Evolutionary conservation across 2,113 vertebrate species (phyloP), one percentile per base, ranked within the genome.

Genomic region (Emberiza fucata): DNA sequence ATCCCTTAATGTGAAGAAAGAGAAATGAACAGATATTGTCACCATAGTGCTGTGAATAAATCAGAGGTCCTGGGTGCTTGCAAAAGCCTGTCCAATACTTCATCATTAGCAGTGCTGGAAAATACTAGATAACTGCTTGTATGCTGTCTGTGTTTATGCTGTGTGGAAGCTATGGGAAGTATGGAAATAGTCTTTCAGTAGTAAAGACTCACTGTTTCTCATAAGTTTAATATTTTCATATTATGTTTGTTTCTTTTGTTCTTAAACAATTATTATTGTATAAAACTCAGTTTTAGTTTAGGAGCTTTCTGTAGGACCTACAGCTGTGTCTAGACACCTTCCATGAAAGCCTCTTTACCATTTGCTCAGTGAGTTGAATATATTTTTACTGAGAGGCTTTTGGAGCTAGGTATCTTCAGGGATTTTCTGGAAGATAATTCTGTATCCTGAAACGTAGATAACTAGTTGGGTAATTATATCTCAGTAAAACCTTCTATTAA

Each of bases 341-440:
- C 59, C 42, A 39, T 64, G 18, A 35, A 84, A 69, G 21, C 65
- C 39, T 63, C 29, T 83, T 73, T 33, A 56, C 59, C 16, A 28
- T 73, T 93, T 90, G 14, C 60, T 94, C 31, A 40, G 6, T 63
- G 64, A 59, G 6, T 66, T 91, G 39, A 48, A 28, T 70, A 4
- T 82, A 35, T 93, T 96, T 89, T 94, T 69, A 69, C 47, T 48
- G 63, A 66, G 71, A 82, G 39, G 33, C 31, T 80, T 94, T 18
- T 25, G 60, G 56, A 86, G 14, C 39, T 88, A 37, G 71, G 20
- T 40, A 23, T 94, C 71, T 90, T 85, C 59, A 72, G 68, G 76
- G 81, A 57, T 75, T 94, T 94, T 47, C 79, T 77, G 70, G 27
- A 85, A 24, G 45, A 87, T 92, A 71, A 91, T 89, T 84, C 69